Conservation (phyloP, 30 jellyfish, hydroid and myxozoan genomes). For the Catostylus mosaicus region DNA sequence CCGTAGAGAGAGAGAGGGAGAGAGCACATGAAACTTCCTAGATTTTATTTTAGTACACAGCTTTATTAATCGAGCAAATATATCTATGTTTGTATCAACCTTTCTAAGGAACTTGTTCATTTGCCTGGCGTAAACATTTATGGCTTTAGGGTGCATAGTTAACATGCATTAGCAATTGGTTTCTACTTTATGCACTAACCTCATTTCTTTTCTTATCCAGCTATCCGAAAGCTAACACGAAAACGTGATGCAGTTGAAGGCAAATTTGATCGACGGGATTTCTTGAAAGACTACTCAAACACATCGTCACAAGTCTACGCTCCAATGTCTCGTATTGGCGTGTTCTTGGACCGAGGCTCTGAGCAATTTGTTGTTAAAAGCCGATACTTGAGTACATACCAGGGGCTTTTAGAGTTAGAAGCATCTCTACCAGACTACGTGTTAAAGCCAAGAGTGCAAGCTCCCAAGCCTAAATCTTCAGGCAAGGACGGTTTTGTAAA, state of each 20-base stretch:
- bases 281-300: conserved; percentile 83
- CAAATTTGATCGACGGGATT: conserved; percentile 83
- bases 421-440: conserved; percentile 92
- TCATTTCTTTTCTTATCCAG: conserved; percentile 39
- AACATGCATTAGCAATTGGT: too few relatives aligned
- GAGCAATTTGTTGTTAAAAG: conserved; percentile 86
- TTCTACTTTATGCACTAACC: background rate
- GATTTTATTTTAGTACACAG: too few relatives aligned
- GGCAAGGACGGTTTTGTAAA: conserved; percentile 79
- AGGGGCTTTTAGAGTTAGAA: conserved; percentile 94
- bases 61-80: too few relatives aligned
- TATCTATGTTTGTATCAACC: background rate
- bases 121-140: too few relatives aligned
- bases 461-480: conserved; percentile 89
- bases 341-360: conserved; percentile 91
- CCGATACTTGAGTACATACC: conserved; percentile 88
- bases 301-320: conserved; percentile 95
- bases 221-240: conserved; percentile 82
- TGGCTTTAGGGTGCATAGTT: too few relatives aligned
- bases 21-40: too few relatives aligned
- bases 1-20: too few relatives aligned
- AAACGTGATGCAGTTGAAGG: conserved; percentile 87
- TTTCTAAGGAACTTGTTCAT: background rate
- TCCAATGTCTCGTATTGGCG: conserved; percentile 98
- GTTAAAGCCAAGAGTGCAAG: conserved; percentile 89